A percentile compares a stretch with the other conserved stretches of the same genome.
These are phyloP conservation scores for Agrilus planipennis DNA, from an alignment of 1,140 invertebrate genomes.

Conservation along the genomic window DNA sequence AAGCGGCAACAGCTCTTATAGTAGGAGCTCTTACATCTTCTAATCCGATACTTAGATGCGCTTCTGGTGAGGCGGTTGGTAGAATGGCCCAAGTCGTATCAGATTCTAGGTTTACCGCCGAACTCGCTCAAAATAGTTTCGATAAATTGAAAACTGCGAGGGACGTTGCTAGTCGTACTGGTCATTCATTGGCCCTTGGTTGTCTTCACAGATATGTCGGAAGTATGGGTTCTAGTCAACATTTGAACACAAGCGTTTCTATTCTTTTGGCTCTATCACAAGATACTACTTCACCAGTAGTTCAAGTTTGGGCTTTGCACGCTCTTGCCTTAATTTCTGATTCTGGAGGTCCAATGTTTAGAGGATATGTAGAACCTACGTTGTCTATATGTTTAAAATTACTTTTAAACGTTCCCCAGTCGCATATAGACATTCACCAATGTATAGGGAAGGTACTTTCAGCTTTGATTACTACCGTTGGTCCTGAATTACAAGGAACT, in stretches of 20 bases:
- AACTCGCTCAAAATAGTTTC: conserved; percentile 83
- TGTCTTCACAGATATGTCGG: conserved; percentile 85
- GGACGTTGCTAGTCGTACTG: conserved; percentile 80
- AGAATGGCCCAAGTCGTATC: conserved; percentile 78
- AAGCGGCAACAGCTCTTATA: conserved; percentile 70
- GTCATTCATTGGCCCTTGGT: conserved; percentile 85
- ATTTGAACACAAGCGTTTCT: conserved; percentile 86
- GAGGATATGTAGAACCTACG: conserved; percentile 90
- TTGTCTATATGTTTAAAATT: conserved; percentile 81
- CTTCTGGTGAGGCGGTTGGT: conserved; percentile 79
- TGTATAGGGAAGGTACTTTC: conserved; percentile 89
- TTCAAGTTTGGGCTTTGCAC: conserved; percentile 95
- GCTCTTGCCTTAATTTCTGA: conserved; percentile 91
- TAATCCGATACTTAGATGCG: conserved; percentile 78
- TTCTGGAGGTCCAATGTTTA: conserved; percentile 96
- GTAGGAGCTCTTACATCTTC: conserved; percentile 67
- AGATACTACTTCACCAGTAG: conserved; percentile 77
- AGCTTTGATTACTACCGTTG: conserved; percentile 92
- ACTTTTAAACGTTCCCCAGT: conserved; percentile 77
- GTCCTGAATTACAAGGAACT: conserved; percentile 92
- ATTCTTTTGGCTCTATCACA: conserved; percentile 90
- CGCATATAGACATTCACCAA: conserved; percentile 85
- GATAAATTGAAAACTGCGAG: conserved; percentile 77
- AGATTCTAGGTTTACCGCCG: conserved; percentile 77
- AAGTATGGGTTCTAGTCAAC: conserved; percentile 82